A percentile compares a stretch with the other conserved stretches of the same genome.
These are phyloP conservation scores for Lithophane ornitopus DNA, from an alignment of 2,888 invertebrate genomes.

Conservation along the genomic window DNA sequence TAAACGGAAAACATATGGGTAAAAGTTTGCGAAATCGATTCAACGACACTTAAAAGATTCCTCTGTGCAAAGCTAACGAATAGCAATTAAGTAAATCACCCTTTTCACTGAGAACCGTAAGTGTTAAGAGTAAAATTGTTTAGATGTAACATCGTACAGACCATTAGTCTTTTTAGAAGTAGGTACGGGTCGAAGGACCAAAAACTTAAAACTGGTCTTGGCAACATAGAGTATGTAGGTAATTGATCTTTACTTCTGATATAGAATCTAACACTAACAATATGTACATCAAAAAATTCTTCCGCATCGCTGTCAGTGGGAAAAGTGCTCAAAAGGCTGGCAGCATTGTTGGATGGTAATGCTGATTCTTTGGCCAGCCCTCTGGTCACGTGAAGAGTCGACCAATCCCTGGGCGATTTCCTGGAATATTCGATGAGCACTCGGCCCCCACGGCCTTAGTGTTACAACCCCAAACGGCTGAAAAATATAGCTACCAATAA, in stretches of 20 bases:
- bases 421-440: too few relatives aligned
- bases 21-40: slow-evolving; percentile 58
- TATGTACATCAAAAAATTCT: too few relatives aligned
- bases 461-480: too few relatives aligned
- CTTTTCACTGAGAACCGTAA: slow-evolving; percentile 18
- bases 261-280: too few relatives aligned
- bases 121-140: background rate
- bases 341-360: too few relatives aligned
- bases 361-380: too few relatives aligned
- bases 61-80: slow-evolving; percentile 25
- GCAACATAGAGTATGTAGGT: background rate
- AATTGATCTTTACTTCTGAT: background rate
- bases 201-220: background rate
- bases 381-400: too few relatives aligned
- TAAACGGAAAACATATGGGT: slow-evolving; percentile 43
- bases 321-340: too few relatives aligned
- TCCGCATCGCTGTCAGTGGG: too few relatives aligned
- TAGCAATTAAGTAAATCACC: slow-evolving; percentile 36
- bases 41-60: slow-evolving; percentile 45
- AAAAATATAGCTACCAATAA: too few relatives aligned
- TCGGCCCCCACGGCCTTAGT: too few relatives aligned
- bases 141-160: background rate
- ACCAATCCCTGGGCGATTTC: too few relatives aligned
- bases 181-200: background rate
- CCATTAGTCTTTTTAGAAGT: background rate